Base-by-base conservation (phyloP, 2,888 invertebrate species). In the Epinotia ramella region DNA sequence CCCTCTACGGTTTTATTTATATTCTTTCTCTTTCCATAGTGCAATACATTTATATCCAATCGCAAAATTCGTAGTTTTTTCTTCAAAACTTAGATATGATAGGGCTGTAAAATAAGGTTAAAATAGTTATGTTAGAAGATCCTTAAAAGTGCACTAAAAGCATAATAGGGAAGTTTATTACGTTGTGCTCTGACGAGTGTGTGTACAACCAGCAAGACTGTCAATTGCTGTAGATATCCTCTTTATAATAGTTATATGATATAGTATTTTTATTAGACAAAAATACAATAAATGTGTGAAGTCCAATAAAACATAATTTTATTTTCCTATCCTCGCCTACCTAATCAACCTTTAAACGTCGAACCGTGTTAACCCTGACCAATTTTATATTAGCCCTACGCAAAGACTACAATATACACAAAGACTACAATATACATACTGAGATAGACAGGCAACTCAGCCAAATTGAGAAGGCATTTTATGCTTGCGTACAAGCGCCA, bases 261-360 rank as follows among this genome's bases (percentile, higher is more conserved):
- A 93, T 91, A 93, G 92, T 94, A 94, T 94, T 94, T 94, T 94
- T 94, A 94, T 93, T 94, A 94, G 94, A 94, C 93, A 87, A 92
- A 93, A 94, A 94, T 93, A 93, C 93, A 94, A 94, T 94, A 94
- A 94, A 94, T 93, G 94, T 94, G 94, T 94, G 94, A 93, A 94
- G 94, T 94, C 93, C 92, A 91, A 83, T 79, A 77, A 77, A 73
- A 68, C 78, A 78, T 81, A 85, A 83, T 84, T 84, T 84, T 83
- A 83, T 79, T 77, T 53, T 53, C n/a, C 53, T 53, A 7, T n/a
- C 5, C n/a, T 40, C 1, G 7, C 9, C 7, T 40, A 9, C 7
- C 40, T 40, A 40, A 40, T 40, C 40, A 33, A 20, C 3, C 3
- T 28, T 2, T 28, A 28, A 28, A 28, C 24, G 24, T 28, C 24